A percentile compares a stretch with the other conserved stretches of the same genome.
Conservation (phyloP, 2,113 vertebrate species). For the Oxygymnocypris stewartii region DNA sequence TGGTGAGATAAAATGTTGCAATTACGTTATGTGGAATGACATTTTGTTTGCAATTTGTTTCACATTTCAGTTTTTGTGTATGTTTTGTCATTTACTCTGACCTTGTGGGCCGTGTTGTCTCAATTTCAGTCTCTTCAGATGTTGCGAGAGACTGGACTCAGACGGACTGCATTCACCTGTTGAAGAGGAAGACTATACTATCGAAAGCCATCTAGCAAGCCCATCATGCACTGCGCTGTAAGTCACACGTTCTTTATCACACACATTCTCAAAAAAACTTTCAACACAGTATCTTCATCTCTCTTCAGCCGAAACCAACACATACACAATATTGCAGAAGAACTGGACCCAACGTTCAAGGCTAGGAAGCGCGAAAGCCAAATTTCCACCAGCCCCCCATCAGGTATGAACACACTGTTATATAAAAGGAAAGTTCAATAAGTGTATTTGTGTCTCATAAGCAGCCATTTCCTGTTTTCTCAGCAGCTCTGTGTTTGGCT, state of each 20-base stretch:
- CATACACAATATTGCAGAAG: slow-evolving; percentile 75
- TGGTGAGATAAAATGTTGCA: neutral
- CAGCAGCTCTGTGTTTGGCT: slow-evolving; percentile 58
- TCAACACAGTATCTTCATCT: neutral
- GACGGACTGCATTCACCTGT: slow-evolving; percentile 71
- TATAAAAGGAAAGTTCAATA: neutral
- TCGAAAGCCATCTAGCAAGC: slow-evolving; percentile 63
- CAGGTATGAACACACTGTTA: slow-evolving; percentile 30
- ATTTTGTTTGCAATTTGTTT: neutral
- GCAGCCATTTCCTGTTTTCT: neutral
- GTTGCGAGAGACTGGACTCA: slow-evolving; percentile 69
- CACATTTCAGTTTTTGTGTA: neutral
- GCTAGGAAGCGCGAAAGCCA: slow-evolving; percentile 60
- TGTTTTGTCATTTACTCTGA: neutral
- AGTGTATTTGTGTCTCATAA: neutral
- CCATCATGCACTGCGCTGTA: slow-evolving; percentile 57
- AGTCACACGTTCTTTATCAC: slow-evolving; percentile 10
- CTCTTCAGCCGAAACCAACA: slow-evolving; percentile 61
- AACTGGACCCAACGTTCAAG: slow-evolving; percentile 78
- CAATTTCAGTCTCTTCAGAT: slow-evolving; percentile 43
- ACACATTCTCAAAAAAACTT: neutral
- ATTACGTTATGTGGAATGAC: too few relatives aligned
- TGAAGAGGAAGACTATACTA: slow-evolving; percentile 66
- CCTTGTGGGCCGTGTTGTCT: neutral
- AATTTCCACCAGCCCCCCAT: neutral